phyloP scores from a whole-genome alignment of 1,140 invertebrate species.

The Drosophila kanapiae region DNA sequence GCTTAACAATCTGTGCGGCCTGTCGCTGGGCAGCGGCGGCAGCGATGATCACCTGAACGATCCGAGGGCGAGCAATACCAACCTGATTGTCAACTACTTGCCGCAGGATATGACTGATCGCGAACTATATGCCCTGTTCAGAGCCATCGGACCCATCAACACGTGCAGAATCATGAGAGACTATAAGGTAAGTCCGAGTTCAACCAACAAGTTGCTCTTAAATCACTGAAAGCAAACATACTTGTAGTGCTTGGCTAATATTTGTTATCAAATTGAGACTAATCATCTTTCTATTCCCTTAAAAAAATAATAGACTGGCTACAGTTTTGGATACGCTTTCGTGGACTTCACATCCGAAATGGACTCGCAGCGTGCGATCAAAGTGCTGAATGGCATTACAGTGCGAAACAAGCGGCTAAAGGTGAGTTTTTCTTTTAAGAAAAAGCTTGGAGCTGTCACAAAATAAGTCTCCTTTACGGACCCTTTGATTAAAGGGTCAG shows the following conservation, averaged over 20 bases:
- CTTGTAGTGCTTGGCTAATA: background rate
- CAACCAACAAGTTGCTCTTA: background rate
- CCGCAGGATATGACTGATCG: conserved; percentile 97
- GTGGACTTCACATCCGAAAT: conserved; percentile 95
- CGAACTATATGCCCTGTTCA: conserved; percentile 95
- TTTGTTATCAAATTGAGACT: too few relatives aligned
- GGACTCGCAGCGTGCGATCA: conserved; percentile 94
- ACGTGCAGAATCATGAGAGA: conserved; percentile 96
- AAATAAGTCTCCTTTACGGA: too few relatives aligned
- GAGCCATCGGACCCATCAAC: conserved; percentile 93
- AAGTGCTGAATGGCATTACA: conserved; percentile 94
- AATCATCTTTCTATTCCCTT: conserved; percentile 52
- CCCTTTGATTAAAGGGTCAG: too few relatives aligned
- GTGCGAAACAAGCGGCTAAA: conserved; percentile 94
- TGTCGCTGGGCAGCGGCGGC: conserved; percentile 71
- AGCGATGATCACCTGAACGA: conserved; percentile 70
- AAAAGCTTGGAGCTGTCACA: too few relatives aligned
- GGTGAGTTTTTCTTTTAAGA: conserved; percentile 76
- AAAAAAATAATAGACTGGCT: conserved; percentile 90
- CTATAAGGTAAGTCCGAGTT: conserved; percentile 88
- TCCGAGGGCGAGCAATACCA: conserved; percentile 87
- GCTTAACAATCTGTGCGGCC: conserved; percentile 74
- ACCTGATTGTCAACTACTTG: conserved; percentile 98
- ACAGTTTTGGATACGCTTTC: conserved; percentile 98
- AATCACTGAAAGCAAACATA: background rate